These are phyloP conservation scores for Notodonta dromedarius DNA, from an alignment of 2,888 invertebrate genomes.

Conservation along the genomic window DNA sequence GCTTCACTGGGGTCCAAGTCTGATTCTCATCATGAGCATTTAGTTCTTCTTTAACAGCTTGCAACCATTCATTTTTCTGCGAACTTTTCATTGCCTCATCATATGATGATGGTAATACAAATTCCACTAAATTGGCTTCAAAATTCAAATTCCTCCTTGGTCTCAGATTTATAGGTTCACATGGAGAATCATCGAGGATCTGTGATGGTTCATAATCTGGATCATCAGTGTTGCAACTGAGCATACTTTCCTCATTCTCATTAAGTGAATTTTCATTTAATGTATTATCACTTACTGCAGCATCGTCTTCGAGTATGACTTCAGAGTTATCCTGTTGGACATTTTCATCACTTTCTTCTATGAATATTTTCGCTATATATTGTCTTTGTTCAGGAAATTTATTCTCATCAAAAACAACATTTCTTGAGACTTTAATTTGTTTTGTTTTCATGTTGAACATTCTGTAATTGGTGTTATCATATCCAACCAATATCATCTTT, in stretches of 20 bases:
- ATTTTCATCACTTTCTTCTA: too few species aligned
- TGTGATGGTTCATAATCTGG: slow-evolving; percentile 32
- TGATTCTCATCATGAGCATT: slow-evolving; percentile 30
- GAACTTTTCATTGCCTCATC: slow-evolving; percentile 31
- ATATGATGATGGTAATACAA: slow-evolving; percentile 27
- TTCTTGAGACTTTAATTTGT: slow-evolving; percentile 27
- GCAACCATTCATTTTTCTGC: slow-evolving; percentile 18
- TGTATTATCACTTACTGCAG: slow-evolving; percentile 8
- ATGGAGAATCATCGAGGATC: slow-evolving; percentile 16
- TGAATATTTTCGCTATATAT: too few species aligned
- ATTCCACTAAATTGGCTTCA: slow-evolving; percentile 36
- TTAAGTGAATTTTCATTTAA: too few species aligned
- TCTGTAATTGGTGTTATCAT: slow-evolving; percentile 44
- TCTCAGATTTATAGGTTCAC: slow-evolving; percentile 26
- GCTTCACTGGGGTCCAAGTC: slow-evolving; percentile 29
- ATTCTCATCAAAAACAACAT: slow-evolving; percentile 40
- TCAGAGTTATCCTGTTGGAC: too few species aligned
- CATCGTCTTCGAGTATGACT: not conserved
- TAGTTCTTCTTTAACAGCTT: slow-evolving; percentile 33
- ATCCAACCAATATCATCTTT: slow-evolving; percentile 43
- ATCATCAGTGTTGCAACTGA: slow-evolving; percentile 18
- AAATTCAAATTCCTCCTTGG: slow-evolving; percentile 24
- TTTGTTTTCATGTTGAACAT: slow-evolving; percentile 35
- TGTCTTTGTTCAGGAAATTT: not conserved
- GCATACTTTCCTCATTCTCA: slow-evolving; percentile 27